Percentiles rank a stretch among this genome's conserved stretches.
These are phyloP conservation scores for Phymanthus crucifer DNA, from an alignment of 92 coral and sea anemone species.

Conservation along the genomic window DNA sequence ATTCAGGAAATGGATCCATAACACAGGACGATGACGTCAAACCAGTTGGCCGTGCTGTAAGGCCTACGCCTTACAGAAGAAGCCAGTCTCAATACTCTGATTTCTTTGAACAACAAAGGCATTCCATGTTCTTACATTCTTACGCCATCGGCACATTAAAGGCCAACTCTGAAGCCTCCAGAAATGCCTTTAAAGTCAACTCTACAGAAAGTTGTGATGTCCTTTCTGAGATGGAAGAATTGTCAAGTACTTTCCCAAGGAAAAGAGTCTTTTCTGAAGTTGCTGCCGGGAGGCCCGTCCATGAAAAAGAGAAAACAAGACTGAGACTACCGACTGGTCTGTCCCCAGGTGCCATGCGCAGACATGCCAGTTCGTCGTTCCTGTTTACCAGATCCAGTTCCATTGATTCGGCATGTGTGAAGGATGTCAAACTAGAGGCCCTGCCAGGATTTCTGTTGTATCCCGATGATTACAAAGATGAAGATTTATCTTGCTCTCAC, in stretches of 20 bases:
- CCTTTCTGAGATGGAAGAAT: background rate
- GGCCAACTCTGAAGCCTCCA: background rate
- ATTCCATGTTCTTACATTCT: conserved; percentile 67
- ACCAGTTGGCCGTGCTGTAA: background rate
- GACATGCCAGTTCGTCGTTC: conserved; percentile 57
- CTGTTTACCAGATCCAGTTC: conserved; percentile 31
- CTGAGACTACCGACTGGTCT: background rate
- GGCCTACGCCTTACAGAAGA: conserved; percentile 27
- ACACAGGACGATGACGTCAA: background rate
- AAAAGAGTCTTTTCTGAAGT: background rate
- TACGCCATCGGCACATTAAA: conserved; percentile 34
- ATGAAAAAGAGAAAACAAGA: background rate
- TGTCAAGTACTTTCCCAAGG: background rate
- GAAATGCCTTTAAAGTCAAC: background rate
- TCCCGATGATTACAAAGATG: conserved; percentile 70
- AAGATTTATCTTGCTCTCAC: conserved; percentile 63
- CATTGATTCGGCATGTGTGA: conserved; percentile 31
- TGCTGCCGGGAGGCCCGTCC: background rate
- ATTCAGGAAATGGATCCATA: background rate
- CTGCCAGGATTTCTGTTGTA: conserved; percentile 77
- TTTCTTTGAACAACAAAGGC: conserved; percentile 71
- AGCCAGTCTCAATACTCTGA: conserved; percentile 59
- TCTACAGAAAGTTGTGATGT: background rate
- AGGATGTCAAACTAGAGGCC: conserved; percentile 48
- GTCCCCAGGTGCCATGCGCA: conserved; percentile 31